These are phyloP conservation scores for Callopanchax toddi DNA, from an alignment of 2,113 vertebrate species.

Conservation along the genomic window DNA sequence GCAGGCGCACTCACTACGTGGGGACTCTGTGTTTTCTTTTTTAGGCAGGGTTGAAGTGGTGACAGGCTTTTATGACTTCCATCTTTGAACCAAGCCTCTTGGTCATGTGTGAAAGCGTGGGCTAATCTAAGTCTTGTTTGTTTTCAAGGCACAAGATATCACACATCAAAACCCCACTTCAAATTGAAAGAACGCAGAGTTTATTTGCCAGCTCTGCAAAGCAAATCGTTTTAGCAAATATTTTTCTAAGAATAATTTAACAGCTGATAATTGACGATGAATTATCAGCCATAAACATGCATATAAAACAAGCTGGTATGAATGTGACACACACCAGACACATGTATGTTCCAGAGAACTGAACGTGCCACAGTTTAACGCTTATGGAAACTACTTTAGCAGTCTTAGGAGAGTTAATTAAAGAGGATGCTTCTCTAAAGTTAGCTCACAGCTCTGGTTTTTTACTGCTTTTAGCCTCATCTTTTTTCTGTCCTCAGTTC, in stretches of 20 bases:
- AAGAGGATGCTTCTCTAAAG: conserved; percentile 72
- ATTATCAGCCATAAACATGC: conserved; percentile 6
- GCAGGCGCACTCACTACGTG: conserved; percentile 54
- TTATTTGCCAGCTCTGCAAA: conserved; percentile 46
- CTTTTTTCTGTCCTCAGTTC: conserved; percentile 33
- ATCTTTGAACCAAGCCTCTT: conserved; percentile 56
- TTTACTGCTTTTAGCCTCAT: conserved; percentile 51
- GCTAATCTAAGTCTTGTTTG: conserved; percentile 68
- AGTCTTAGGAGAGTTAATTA: conserved; percentile 67
- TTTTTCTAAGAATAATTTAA: conserved; percentile 8
- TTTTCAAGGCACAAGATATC: conserved; percentile 55
- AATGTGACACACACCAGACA: conserved; percentile 27
- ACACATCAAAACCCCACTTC: conserved; percentile 14
- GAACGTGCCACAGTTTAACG: conserved; percentile 45
- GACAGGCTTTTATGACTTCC: conserved; percentile 57
- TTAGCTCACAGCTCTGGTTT: conserved; percentile 62
- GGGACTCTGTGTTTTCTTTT: conserved; percentile 26
- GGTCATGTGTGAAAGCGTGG: conserved; percentile 69
- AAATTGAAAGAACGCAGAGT: conserved; percentile 4
- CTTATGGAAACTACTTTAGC: conserved; percentile 58
- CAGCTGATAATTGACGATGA: conserved; percentile 6
- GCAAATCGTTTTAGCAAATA: conserved; percentile 17
- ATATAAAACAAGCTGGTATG: background rate
- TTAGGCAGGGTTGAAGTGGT: conserved; percentile 46
- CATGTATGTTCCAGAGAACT: conserved; percentile 43